Base-by-base conservation (phyloP, 2,797 vertebrate species). In the Sebastes itinus region DNA sequence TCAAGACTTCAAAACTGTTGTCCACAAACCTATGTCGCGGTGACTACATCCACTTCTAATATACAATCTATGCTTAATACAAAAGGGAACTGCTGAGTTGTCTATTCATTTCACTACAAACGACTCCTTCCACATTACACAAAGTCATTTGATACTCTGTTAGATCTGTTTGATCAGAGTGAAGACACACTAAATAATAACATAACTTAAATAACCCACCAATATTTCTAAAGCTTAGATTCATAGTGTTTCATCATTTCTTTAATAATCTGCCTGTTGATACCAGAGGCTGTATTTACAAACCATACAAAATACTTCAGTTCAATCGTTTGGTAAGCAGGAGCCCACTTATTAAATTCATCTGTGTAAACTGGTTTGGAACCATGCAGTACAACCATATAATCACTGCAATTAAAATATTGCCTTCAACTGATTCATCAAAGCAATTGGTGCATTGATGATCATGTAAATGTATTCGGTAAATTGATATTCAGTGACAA, bases 351-450 rank as follows among this genome's bases (percentile, higher is more conserved):
- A 59, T 81, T 78, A 71, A 72, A 80, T 72, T 60, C 6, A 60
- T 72, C 49, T 22, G 16, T 32, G 42, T 72, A 65, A 77, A 77
- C 42, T 59, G 33, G 66, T 72, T 64, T 78, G 56, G 59, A 83
- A 60, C 33, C 16, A 22, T 30, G 74, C 63, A 62, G 6, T n/a
- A 62, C 66, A 72, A 61, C 33, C 58, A 58, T 82, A 52, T 83
- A 82, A 84, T 82, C 62, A 59, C 9, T 60, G 49, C 63, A 62
- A 78, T 80, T 81, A 79, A 72, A 78, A 80, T 7, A 75, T 25
- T 32, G 56, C 28, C 65, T 83, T 72, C 61, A 66, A 81, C 63
- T 71, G 46, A 75, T 77, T 84, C 65, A 78, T 80, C 59, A 85
- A 66, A 86, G 56, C 33, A 76, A 49, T 11, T 58, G 23, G 22